phyloP scores from a whole-genome alignment of 2,113 vertebrate genomes.

The Gnathonemus echidnorhynchus region DNA sequence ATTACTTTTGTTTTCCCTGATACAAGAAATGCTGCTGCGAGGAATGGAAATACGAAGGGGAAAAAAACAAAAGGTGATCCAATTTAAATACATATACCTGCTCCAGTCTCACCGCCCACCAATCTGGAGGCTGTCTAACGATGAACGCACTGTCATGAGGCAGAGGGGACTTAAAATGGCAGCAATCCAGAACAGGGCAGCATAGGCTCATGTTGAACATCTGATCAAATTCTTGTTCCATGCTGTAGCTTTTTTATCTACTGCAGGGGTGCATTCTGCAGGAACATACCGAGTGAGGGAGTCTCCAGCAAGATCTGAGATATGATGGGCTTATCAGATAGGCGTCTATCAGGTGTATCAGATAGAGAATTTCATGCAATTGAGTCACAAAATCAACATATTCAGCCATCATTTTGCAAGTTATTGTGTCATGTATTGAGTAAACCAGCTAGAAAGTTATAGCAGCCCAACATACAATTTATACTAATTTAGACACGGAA shows the following conservation, averaged over 20 bases:
- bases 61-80: neutral
- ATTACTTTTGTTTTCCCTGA: neutral
- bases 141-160: neutral
- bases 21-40: neutral
- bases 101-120: neutral
- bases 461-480: neutral
- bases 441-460: neutral
- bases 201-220: neutral
- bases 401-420: neutral
- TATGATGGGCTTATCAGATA: neutral
- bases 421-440: neutral
- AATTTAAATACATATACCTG: constrained; percentile 3
- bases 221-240: neutral
- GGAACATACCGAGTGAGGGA: neutral
- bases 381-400: neutral
- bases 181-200: neutral
- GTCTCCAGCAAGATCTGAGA: neutral
- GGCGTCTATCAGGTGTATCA: too few relatives aligned
- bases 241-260: neutral
- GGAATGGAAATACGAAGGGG: neutral
- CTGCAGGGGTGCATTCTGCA: neutral
- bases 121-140: neutral
- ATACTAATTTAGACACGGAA: neutral
- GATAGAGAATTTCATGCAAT: neutral
- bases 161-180: neutral